phyloP scores from a whole-genome alignment of 2,113 vertebrate genomes.

The Otocyon megalotis region DNA sequence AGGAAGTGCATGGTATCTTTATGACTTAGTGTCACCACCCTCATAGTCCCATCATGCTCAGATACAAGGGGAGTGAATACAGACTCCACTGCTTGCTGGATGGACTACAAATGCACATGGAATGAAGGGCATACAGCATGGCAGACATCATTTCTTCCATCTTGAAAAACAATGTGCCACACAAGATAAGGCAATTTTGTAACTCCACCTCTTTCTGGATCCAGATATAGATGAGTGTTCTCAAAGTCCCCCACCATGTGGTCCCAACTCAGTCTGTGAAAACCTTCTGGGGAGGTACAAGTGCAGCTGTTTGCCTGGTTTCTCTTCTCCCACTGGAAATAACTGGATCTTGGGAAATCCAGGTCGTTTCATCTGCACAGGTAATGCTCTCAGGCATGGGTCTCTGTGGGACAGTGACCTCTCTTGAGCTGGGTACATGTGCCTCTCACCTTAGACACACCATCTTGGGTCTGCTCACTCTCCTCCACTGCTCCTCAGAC shows the following conservation, averaged over 20 bases:
- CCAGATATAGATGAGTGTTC: conserved; percentile 71
- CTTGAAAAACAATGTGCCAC: neutral
- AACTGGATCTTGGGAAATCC: fast-evolving
- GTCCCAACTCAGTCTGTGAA: neutral
- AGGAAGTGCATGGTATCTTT: neutral
- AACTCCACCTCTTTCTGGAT: neutral
- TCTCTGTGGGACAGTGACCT: neutral
- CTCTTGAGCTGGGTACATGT: fast-evolving
- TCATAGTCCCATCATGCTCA: neutral
- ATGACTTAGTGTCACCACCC: neutral
- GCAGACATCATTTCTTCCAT: fast-evolving
- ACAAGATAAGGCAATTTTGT: neutral
- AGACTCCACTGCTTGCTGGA: no score
- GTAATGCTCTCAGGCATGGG: neutral
- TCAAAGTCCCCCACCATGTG: neutral
- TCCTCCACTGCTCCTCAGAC: conserved; percentile 1
- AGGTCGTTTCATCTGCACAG: neutral
- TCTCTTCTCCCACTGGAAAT: conserved; percentile 25
- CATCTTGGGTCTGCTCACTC: neutral
- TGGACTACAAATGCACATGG: no score
- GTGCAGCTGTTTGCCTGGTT: conserved; percentile 13
- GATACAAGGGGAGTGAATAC: neutral
- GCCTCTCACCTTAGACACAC: no score
- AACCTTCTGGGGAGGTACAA: neutral
- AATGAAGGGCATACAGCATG: neutral